Evolutionary conservation across 2,113 vertebrate genomes (phyloP).

Genomic region (Chionomys nivalis): DNA sequence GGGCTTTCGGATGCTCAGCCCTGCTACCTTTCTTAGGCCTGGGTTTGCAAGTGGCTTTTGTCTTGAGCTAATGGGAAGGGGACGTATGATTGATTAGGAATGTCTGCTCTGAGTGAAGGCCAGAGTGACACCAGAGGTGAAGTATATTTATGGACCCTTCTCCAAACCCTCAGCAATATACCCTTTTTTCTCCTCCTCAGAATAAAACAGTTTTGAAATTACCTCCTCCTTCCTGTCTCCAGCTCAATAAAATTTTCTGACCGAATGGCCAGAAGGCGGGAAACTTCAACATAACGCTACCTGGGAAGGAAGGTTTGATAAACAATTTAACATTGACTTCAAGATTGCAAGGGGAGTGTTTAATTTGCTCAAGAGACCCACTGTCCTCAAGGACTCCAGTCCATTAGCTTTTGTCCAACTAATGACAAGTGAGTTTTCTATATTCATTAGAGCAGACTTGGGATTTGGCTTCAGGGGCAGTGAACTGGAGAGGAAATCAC

Average conservation of each 20-base stretch:
- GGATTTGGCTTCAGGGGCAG: conserved; percentile 78
- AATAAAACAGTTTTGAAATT: conserved; percentile 65
- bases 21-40: background rate
- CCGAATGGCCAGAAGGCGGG: conserved; percentile 62
- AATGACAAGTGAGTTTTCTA: conserved; percentile 82
- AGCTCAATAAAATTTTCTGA: conserved; percentile 71
- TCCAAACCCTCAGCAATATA: conserved; percentile 35
- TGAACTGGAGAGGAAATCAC: conserved; percentile 80
- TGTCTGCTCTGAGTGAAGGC: conserved; percentile 31
- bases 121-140: conserved; percentile 52
- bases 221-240: conserved; percentile 53
- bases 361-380: conserved; percentile 77
- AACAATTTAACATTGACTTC: conserved; percentile 77
- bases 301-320: conserved; percentile 72
- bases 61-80: conserved; percentile 48
- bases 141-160: conserved; percentile 58
- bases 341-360: conserved; percentile 74
- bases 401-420: conserved; percentile 81
- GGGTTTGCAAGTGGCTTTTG: conserved; percentile 39
- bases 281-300: conserved; percentile 69
- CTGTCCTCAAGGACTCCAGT: conserved; percentile 75
- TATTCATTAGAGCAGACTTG: conserved; percentile 79
- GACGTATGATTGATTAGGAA: conserved; percentile 59
- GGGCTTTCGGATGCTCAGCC: background rate
- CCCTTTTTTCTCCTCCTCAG: conserved; percentile 46